Evolutionary conservation across 2,888 invertebrate genomes (phyloP), one percentile per base, ranked within the genome.

Genomic region (Polymixis flavicincta): DNA sequence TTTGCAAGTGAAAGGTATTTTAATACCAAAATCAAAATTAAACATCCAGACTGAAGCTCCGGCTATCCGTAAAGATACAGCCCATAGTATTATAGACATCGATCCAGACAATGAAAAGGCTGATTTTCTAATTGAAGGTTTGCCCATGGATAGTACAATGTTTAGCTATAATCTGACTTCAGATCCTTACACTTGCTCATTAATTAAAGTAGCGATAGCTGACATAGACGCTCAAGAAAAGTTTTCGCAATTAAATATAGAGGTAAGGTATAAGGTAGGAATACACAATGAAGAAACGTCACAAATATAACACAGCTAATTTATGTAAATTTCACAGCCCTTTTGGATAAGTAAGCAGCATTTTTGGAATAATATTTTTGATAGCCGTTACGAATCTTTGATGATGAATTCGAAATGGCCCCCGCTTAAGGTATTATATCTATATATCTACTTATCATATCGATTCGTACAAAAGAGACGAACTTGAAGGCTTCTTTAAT

Each of bases 401-500:
- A 95, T 96, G 95, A 92, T 95, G 84, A 95, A 92, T 85, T 67
- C 91, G 0, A 93, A 92, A 83, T 96, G 96, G 96, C 96, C 96
- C 2, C 87, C 95, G 13, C 86, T 96, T 13, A 94, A 95, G 89
- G 96, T 95, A 90, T 22, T 52, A 28, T 65, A 13, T 45, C 19
- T 52, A n/a, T 50, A 13, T 45, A 19, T 19, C 8, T 28, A 50
- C 13, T 5, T 73, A 11, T 28, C 5, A 17, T 42, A 52, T 55
- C 22, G 48, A 48, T 55, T 69, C 6, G 13, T 32, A 32, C 7
- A 54, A 28, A 42, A 54, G 32, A 32, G 13, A 42, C 6, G 0
- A 25, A 9, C 9, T 48, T 61, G 14, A 60, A 52, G 25, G 37
- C 13, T 32, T 72, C 6, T 37, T 48, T 13, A 28, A 48, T 78